These are phyloP conservation scores for Neoseiulus cucumeris DNA, from an alignment of 1,140 invertebrate genomes.

Conservation along the genomic window DNA sequence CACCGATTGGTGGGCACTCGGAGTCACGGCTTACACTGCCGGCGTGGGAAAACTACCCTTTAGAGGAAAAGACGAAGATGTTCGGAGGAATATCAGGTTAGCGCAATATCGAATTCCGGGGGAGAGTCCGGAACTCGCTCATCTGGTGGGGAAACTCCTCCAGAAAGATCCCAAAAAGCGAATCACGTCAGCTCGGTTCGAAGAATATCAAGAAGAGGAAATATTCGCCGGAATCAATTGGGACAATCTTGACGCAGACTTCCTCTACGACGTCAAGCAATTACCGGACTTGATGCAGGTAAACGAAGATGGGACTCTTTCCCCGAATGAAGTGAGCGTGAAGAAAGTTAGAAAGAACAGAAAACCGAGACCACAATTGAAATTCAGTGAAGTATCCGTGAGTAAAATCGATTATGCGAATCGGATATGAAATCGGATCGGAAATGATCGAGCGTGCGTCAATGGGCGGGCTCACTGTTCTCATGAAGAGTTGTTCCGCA, in stretches of 20 bases:
- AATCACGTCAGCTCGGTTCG: not conserved
- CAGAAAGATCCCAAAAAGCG: not conserved
- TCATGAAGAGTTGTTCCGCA: not conserved
- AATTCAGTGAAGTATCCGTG: not conserved
- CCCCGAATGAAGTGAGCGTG: not conserved
- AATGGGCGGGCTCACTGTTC: too few species aligned
- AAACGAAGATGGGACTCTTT: not conserved
- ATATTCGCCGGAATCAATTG: not conserved
- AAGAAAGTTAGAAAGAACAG: not conserved
- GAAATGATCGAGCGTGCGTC: not conserved
- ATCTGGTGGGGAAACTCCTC: not conserved
- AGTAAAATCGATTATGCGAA: not conserved
- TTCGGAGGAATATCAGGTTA: not conserved
- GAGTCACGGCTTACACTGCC: not conserved
- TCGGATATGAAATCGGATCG: too few species aligned
- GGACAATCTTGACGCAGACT: not conserved
- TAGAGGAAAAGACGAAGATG: not conserved
- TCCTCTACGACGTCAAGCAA: not conserved
- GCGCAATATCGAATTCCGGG: not conserved
- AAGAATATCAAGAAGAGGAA: not conserved
- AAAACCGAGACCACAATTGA: not conserved
- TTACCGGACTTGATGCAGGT: not conserved
- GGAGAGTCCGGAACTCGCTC: not conserved
- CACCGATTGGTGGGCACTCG: not conserved
- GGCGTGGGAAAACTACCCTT: not conserved